These are phyloP conservation scores for Apodemia mormo DNA, from an alignment of 2,888 invertebrate species.

Conservation along the genomic window DNA sequence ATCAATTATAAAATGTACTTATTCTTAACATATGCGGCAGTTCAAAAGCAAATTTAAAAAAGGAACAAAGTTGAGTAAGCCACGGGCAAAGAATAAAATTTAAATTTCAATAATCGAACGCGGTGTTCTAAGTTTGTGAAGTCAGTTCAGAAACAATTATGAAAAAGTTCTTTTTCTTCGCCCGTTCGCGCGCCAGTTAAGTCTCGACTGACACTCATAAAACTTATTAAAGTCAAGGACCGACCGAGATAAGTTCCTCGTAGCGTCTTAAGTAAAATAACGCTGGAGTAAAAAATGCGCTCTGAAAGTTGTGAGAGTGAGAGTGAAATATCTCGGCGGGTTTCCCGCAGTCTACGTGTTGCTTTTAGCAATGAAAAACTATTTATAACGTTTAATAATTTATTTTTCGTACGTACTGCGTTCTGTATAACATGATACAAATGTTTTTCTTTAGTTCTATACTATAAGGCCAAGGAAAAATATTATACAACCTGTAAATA, in stretches of 20 bases:
- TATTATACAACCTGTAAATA: too few species aligned
- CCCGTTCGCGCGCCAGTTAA: constrained; percentile 77
- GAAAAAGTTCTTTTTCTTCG: constrained; percentile 76
- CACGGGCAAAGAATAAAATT: constrained; percentile 56
- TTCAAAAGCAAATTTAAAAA: constrained; percentile 20
- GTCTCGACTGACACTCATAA: constrained; percentile 79
- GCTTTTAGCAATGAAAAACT: constrained; percentile 58
- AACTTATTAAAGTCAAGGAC: constrained; percentile 82
- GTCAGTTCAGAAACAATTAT: constrained; percentile 76
- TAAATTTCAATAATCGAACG: constrained; percentile 74
- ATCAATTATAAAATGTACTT: neutral
- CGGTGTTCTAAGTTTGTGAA: constrained; percentile 55
- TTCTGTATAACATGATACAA: neutral
- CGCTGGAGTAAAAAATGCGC: constrained; percentile 72
- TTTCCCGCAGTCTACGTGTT: constrained; percentile 60
- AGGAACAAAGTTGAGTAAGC: constrained; percentile 46
- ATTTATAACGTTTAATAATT: constrained; percentile 46
- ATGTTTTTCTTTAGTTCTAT: neutral
- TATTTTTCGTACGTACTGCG: constrained; percentile 25
- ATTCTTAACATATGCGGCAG: neutral
- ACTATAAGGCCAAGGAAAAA: too few species aligned
- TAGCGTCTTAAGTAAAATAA: constrained; percentile 79
- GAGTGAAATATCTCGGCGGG: constrained; percentile 63
- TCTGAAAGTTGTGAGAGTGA: constrained; percentile 67
- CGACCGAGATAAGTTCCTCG: constrained; percentile 79